phyloP scores from a whole-genome alignment of 2,888 invertebrate genomes.

The Athalia rosae region DNA sequence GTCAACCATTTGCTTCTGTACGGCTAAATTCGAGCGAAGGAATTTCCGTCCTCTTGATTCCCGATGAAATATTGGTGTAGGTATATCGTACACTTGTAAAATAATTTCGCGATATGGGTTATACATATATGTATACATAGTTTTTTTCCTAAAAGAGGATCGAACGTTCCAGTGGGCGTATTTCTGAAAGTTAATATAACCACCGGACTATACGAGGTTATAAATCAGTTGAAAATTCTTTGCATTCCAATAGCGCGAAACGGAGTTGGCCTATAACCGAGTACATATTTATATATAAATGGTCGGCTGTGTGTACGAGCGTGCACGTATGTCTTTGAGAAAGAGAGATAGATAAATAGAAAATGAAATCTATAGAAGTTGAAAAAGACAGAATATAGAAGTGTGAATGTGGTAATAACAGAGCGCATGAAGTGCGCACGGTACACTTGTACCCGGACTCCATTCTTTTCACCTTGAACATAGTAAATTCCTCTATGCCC shows the following conservation, averaged over 20 bases:
- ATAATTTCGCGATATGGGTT: too few species aligned
- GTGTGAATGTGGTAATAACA: conserved; percentile 21
- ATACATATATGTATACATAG: too few species aligned
- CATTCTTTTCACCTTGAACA: conserved; percentile 55
- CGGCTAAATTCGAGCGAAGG: too few species aligned
- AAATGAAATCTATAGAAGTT: conserved; percentile 4
- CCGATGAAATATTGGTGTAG: too few species aligned
- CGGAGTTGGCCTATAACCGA: neutral
- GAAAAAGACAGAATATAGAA: neutral
- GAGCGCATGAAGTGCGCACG: conserved; percentile 46
- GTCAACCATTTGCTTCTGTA: too few species aligned
- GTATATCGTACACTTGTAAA: too few species aligned
- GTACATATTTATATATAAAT: too few species aligned
- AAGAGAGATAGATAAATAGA: conserved; percentile 5
- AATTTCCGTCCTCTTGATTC: too few species aligned
- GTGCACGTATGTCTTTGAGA: neutral
- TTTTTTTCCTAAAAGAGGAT: neutral
- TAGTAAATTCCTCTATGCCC: conserved; percentile 38
- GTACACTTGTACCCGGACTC: conserved; percentile 67
- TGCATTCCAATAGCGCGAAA: conserved; percentile 22
- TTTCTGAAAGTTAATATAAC: neutral
- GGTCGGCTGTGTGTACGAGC: too few species aligned
- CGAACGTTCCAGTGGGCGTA: conserved; percentile 2
- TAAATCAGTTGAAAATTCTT: conserved; percentile 25
- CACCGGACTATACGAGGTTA: neutral